Base-by-base conservation (phyloP, 2,113 vertebrate species). In the Pyxicephalus adspersus region DNA sequence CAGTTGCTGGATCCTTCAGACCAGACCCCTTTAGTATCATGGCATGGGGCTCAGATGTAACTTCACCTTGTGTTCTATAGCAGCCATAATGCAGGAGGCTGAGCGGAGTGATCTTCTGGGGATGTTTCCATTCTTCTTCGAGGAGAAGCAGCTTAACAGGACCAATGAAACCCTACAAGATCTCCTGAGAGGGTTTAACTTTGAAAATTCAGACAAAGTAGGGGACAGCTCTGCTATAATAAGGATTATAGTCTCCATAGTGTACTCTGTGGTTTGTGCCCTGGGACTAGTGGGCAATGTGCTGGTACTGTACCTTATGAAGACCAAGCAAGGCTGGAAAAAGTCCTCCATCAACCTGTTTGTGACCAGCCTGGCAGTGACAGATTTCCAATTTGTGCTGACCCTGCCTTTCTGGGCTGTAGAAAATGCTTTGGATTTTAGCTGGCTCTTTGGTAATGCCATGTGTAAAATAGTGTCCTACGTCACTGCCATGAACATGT, bases 361-460 rank as follows among this genome's bases (percentile, higher is more conserved):
- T 4, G 97, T 99, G 25, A 97, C 96, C 28, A 94, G 96, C 84
- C 73, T 99, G 87, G 97, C 97, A 0, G 90, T 96, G 77, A 99
- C 98, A 0, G 98, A 99, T 89, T 95, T 99, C 52, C 97, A 98
- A 88, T 99, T 99, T 54, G 97, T 98, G 25, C 88, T 99, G 85
- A 98, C 96, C 0, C 86, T 99, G 85, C 97, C 97, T 0, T 97
- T 99, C 90, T 99, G 97, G 97, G 98, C 98, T 0, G 95, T 98
- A 89, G 98, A 99, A 81, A 98, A 97, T 0, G 96, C 96, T 0
- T 83, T 98, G 83, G 98, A 99, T 89, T 99, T 98, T 88, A 94
- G 91, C 4, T 98, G 98, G 98, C 94, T 94, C 15, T 98, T 98
- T 0, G 98, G 98, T 3, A 95, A 92, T 77, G 94, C 94, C 9